These are phyloP conservation scores for Conistra vaccinii DNA, from an alignment of 2,888 invertebrate genomes.

Conservation along the genomic window DNA sequence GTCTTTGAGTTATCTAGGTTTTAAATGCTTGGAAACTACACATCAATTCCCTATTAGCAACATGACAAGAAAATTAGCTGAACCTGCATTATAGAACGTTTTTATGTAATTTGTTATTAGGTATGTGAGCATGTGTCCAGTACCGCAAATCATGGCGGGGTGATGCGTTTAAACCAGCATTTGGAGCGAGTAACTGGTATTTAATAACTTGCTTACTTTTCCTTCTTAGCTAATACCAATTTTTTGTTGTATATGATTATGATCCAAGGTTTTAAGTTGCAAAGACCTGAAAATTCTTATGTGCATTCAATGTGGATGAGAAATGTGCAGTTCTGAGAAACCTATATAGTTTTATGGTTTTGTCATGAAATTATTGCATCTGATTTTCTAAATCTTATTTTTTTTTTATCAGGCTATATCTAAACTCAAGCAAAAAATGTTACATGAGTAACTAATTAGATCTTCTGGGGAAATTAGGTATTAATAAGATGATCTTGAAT, in stretches of 20 bases:
- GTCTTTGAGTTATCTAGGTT: slow-evolving; percentile 65
- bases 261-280: slow-evolving; percentile 36
- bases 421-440: not conserved
- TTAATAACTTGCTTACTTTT: slow-evolving; percentile 57
- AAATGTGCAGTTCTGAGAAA: slow-evolving; percentile 5
- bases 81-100: slow-evolving; percentile 58
- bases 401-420: not conserved
- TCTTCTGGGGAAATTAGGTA: too few species aligned
- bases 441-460: too few species aligned
- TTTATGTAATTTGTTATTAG: slow-evolving; percentile 67
- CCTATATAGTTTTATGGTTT: not conserved
- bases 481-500: too few species aligned
- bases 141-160: slow-evolving; percentile 57
- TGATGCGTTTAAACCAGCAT: slow-evolving; percentile 54
- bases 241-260: slow-evolving; percentile 49
- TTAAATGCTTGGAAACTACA: slow-evolving; percentile 69
- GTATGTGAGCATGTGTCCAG: slow-evolving; percentile 47
- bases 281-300: slow-evolving; percentile 29
- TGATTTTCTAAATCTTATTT: not conserved
- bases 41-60: slow-evolving; percentile 72
- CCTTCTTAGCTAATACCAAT: slow-evolving; percentile 42
- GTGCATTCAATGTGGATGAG: slow-evolving; percentile 31
- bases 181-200: slow-evolving; percentile 47
- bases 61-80: slow-evolving; percentile 73
- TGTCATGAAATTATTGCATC: not conserved